A percentile compares a stretch with the other conserved stretches of the same genome.
phyloP scores from a whole-genome alignment of 2,113 vertebrate species.

The Pangasianodon gigas region DNA sequence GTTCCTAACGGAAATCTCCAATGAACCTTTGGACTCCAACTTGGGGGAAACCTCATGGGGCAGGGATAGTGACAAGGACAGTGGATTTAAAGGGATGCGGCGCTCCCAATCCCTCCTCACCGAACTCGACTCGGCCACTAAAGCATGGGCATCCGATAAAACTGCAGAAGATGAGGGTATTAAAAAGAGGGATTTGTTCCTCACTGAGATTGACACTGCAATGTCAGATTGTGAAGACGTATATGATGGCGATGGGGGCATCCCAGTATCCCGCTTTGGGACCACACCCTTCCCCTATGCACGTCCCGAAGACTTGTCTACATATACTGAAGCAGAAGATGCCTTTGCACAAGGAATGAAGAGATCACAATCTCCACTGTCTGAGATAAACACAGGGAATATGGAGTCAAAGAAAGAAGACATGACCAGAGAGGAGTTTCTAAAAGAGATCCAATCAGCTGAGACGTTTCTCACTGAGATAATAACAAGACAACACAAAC shows the following conservation, averaged over 20 bases:
- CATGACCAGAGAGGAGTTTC: constrained; percentile 75
- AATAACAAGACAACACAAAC: constrained; percentile 72
- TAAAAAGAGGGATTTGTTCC: constrained; percentile 73
- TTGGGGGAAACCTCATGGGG: constrained; percentile 61
- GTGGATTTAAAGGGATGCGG: constrained; percentile 68
- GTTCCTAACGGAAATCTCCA: constrained; percentile 77
- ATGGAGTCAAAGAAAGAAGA: constrained; percentile 57
- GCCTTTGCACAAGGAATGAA: constrained; percentile 68
- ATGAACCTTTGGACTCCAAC: constrained; percentile 66
- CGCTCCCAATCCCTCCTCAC: constrained; percentile 73
- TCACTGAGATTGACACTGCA: constrained; percentile 75
- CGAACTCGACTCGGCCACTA: constrained; percentile 68
- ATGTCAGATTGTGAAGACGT: constrained; percentile 60
- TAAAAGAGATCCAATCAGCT: constrained; percentile 77
- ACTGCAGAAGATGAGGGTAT: constrained; percentile 27
- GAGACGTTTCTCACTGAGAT: constrained; percentile 80
- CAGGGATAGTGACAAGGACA: constrained; percentile 48
- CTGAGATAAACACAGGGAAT: constrained; percentile 63
- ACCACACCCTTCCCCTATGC: constrained; percentile 67
- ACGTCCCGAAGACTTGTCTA: constrained; percentile 61
- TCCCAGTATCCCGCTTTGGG: constrained; percentile 69
- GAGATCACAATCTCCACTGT: constrained; percentile 70
- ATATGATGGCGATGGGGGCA: constrained; percentile 60
- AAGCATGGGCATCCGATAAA: constrained; percentile 61
- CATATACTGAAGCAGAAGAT: constrained; percentile 69